Evolutionary conservation across 1,140 invertebrate genomes (phyloP).

Genomic region (Platyscapa corneri): DNA sequence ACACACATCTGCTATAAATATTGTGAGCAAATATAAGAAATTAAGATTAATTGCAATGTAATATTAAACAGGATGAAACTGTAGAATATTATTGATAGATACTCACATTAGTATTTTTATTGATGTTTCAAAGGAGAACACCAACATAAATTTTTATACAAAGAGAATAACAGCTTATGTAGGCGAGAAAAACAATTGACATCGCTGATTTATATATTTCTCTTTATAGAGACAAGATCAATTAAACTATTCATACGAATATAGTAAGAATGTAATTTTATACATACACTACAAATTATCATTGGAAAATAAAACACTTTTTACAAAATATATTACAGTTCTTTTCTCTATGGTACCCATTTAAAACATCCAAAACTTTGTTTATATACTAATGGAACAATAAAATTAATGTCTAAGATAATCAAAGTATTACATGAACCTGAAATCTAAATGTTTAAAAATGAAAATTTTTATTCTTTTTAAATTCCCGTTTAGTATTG

Average conservation of each 20-base stretch:
- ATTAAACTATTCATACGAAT: slow-evolving; percentile 59
- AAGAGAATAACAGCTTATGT: slow-evolving; percentile 52
- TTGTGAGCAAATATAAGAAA: slow-evolving; percentile 54
- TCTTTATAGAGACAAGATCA: slow-evolving; percentile 51
- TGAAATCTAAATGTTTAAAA: no score
- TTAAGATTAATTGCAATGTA: slow-evolving; percentile 57
- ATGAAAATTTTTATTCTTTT: no score
- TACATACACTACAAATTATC: slow-evolving; percentile 66
- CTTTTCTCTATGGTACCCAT: slow-evolving; percentile 11
- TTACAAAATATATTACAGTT: slow-evolving; percentile 56
- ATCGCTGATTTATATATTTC: slow-evolving; percentile 52
- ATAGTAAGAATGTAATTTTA: slow-evolving; percentile 67
- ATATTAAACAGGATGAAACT: slow-evolving; percentile 59
- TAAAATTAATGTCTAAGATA: not conserved
- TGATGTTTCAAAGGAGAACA: slow-evolving; percentile 45
- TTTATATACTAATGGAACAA: not conserved
- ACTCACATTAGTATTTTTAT: slow-evolving; percentile 60
- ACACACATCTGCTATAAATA: slow-evolving; percentile 58
- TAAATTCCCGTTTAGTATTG: no score
- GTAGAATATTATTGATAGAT: slow-evolving; percentile 60
- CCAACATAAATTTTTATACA: slow-evolving; percentile 54
- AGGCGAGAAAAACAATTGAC: slow-evolving; percentile 50
- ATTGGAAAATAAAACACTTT: slow-evolving; percentile 66
- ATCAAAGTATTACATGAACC: no score
- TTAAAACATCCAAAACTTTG: not conserved